Base-by-base conservation (phyloP, 2,113 vertebrate genomes). In the Propithecus coquereli region DNA sequence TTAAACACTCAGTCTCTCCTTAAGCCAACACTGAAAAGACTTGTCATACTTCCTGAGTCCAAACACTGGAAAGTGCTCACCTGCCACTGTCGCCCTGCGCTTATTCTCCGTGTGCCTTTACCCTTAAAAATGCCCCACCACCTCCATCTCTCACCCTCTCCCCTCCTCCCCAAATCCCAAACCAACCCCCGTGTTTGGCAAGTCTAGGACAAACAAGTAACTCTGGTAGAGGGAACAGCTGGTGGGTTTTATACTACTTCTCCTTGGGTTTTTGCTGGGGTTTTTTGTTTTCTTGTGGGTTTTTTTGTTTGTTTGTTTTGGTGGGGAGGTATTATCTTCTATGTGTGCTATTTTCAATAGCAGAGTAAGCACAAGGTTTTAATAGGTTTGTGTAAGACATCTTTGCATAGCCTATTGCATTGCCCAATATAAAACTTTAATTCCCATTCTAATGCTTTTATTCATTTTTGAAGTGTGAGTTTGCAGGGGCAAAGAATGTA, bases 401-500 rank as follows among this genome's bases (percentile, higher is more conserved):
- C 98, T 98, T 98, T 94, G 97, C 97, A 95, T 97, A 97, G 74
- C 92, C 92, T 98, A 97, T 97, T 98, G 86, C 90, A 97, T 97
- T 89, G 93, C 97, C 97, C 95, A 87, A 61, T 98, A 97, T 97
- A 98, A 97, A 96, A 94, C 76, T 88, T 89, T 93, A 95, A 86
- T 94, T 95, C 98, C 84, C 92, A 97, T 96, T 87, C 94, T 97
- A 85, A 90, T 14, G 79, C 94, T 63, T 52, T 98, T 98, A 87
- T 95, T 98, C 68, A 1, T 94, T 98, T 96, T 98, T 97, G 95
- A 98, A 98, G 97, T 91, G 96, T 43, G 95, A 93, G 90, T 82
- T 95, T 96, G 94, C 97, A 97, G 97, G 97, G 96, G 97, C 98
- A 95, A 90, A 96, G 97, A 98, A 98, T 97, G 85, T 98, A 94